A percentile compares a stretch with the other conserved stretches of the same genome.
These are phyloP conservation scores for Thaumatotibia leucotreta DNA, from an alignment of 1,140 invertebrate genomes.

Conservation along the genomic window DNA sequence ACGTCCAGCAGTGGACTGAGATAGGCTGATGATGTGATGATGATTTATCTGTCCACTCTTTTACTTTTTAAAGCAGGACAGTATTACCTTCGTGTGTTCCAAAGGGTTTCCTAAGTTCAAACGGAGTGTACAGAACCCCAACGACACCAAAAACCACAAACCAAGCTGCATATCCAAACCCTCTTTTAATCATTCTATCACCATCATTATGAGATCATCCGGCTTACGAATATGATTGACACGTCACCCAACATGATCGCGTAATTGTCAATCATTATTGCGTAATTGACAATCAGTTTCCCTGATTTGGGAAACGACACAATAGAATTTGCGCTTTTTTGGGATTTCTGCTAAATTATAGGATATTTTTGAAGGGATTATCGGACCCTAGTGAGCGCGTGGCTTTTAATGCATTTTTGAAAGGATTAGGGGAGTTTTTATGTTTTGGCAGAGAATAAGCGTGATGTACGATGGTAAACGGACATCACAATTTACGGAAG, in stretches of 20 bases:
- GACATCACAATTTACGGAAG: too few species aligned
- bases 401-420: neutral
- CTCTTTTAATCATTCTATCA: neutral
- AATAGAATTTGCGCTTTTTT: neutral
- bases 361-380: conserved; percentile 14
- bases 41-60: too few species aligned
- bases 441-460: too few species aligned
- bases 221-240: neutral
- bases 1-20: too few species aligned
- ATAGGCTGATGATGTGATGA: too few species aligned
- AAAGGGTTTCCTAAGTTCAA: too few species aligned
- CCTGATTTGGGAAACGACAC: neutral
- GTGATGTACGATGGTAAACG: too few species aligned
- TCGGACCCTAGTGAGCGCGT: neutral
- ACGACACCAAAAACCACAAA: neutral
- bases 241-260: neutral
- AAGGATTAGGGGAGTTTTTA: neutral
- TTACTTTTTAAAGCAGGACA: too few species aligned
- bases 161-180: neutral
- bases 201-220: neutral
- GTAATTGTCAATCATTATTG: conserved; percentile 3
- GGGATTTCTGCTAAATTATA: conserved; percentile 4
- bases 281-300: neutral
- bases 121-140: too few species aligned
- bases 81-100: too few species aligned